phyloP scores from a whole-genome alignment of 2,888 invertebrate species.

The Zeuzera pyrina region DNA sequence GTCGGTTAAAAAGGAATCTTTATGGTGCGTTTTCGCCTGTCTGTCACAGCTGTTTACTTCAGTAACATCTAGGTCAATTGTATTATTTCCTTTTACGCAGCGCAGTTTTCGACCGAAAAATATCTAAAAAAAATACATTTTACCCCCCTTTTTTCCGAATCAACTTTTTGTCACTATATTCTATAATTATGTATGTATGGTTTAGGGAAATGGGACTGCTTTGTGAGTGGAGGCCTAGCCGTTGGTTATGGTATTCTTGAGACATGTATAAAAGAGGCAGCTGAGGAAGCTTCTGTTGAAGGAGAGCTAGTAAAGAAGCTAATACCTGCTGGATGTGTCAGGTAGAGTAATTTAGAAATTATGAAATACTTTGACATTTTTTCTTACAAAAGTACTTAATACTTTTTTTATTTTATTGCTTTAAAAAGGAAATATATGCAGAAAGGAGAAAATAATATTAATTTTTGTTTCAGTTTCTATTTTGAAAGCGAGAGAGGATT shows the following conservation, averaged over 20 bases:
- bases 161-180: too few species aligned
- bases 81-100: too few species aligned
- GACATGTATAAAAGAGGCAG: constrained; percentile 94
- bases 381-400: neutral
- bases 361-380: neutral
- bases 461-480: constrained; percentile 77
- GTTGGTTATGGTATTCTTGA: constrained; percentile 91
- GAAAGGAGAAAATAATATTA: neutral
- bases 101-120: too few species aligned
- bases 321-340: constrained; percentile 85
- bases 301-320: constrained; percentile 82
- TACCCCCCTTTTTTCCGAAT: too few species aligned
- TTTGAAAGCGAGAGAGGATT: constrained; percentile 94
- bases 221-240: constrained; percentile 94
- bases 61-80: too few species aligned
- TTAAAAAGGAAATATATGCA: neutral
- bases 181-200: too few species aligned
- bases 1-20: too few species aligned
- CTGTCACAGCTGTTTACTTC: too few species aligned
- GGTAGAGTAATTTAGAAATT: constrained; percentile 62
- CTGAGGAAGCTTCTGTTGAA: constrained; percentile 94
- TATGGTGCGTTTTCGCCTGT: too few species aligned
- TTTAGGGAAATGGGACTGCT: constrained; percentile 91
- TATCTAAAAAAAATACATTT: too few species aligned
- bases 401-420: neutral